A percentile compares a stretch with the other conserved stretches of the same genome.
Evolutionary conservation across 2,888 invertebrate genomes (phyloP).

Genomic region (Blera fallax): DNA sequence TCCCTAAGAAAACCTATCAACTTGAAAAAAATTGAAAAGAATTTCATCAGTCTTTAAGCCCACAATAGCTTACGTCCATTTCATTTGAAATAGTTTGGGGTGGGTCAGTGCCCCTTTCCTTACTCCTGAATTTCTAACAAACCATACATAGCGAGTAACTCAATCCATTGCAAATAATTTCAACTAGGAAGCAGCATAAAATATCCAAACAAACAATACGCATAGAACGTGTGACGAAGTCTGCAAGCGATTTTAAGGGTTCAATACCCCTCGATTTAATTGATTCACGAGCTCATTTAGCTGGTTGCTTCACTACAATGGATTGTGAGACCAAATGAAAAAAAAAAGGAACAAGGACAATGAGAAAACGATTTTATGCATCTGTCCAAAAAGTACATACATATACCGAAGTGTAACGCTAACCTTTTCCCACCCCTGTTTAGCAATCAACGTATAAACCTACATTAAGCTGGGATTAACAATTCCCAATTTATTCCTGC

Average conservation of each 20-base stretch:
- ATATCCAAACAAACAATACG: not conserved
- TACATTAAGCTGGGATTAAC: conserved; percentile 37
- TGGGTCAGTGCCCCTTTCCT: conserved; percentile 3
- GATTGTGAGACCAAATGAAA: conserved; percentile 13
- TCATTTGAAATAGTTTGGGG: not conserved
- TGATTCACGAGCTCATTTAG: conserved; percentile 40
- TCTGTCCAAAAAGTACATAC: conserved; percentile 33
- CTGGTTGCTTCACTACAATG: conserved; percentile 9
- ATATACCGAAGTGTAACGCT: not conserved
- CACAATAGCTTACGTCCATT: not conserved
- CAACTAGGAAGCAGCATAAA: conserved; percentile 6
- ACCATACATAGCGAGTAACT: not conserved
- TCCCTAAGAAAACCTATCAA: too few species aligned
- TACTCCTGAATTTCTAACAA: not conserved
- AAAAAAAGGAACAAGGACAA: conserved; percentile 12
- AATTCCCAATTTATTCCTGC: conserved; percentile 51
- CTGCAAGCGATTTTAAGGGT: not conserved
- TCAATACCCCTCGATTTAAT: conserved; percentile 34
- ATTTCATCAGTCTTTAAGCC: not conserved
- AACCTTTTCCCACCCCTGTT: conserved; percentile 47
- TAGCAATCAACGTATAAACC: conserved; percentile 10
- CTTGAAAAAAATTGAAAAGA: too few species aligned
- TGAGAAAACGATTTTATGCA: conserved; percentile 34
- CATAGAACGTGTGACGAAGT: conserved; percentile 1
- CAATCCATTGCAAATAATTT: not conserved